Evolutionary conservation across 2,797 vertebrate genomes (phyloP).

Genomic region (Xenops minutus): DNA sequence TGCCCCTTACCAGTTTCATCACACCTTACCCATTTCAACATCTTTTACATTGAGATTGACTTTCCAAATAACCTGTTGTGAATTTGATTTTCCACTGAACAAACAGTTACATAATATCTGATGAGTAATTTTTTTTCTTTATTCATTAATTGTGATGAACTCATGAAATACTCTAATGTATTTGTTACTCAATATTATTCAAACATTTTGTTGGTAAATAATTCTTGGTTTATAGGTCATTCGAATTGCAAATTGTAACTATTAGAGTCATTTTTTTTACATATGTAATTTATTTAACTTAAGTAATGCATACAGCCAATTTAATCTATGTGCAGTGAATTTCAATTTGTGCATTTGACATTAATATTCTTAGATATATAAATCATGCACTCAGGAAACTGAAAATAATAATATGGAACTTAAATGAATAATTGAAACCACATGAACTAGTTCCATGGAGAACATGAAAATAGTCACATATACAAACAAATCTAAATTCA

Average conservation of each 20-base stretch:
- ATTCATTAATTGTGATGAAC: conserved; percentile 24
- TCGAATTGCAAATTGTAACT: conserved; percentile 54
- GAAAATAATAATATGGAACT: conserved; percentile 6
- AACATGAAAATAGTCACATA: conserved; percentile 6
- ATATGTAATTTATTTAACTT: conserved; percentile 61
- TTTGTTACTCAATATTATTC: conserved; percentile 57
- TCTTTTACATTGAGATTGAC: neutral
- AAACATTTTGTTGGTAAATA: conserved; percentile 62
- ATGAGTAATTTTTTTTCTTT: neutral
- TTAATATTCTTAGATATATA: conserved; percentile 21
- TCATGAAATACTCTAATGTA: conserved; percentile 35
- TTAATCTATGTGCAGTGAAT: conserved; percentile 47
- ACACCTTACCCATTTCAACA: neutral
- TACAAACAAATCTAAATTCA: conserved; percentile 6
- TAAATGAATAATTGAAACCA: conserved; percentile 16
- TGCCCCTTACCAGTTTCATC: neutral
- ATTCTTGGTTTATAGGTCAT: conserved; percentile 49
- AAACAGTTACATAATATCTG: neutral
- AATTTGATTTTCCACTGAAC: neutral
- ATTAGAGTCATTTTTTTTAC: conserved; percentile 42
- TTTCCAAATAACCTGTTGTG: neutral
- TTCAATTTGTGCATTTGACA: conserved; percentile 5
- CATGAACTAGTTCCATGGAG: neutral
- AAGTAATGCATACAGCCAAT: conserved; percentile 57
- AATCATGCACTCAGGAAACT: conserved; percentile 25